Conservation (phyloP, 1,140 invertebrate genomes). For the Stegodyphus dumicola region DNA sequence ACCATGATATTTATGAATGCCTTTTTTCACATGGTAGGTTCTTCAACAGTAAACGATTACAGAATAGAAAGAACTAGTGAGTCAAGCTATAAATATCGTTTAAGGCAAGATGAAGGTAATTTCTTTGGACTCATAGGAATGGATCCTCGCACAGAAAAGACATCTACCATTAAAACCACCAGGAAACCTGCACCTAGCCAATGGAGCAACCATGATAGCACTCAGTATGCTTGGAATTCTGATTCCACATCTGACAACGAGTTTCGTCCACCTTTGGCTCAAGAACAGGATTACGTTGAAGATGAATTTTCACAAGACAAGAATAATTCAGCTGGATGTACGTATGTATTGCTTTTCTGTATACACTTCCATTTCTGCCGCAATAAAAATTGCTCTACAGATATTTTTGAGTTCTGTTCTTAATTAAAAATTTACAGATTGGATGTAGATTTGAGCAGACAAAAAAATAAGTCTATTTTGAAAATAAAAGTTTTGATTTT, state of each 20-base stretch:
- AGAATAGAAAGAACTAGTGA: constrained; percentile 27
- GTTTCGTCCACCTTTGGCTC: neutral
- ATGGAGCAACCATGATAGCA: no score
- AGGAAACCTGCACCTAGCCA: neutral
- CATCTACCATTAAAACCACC: neutral
- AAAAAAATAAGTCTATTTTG: neutral
- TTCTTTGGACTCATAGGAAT: constrained; percentile 24
- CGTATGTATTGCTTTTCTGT: neutral
- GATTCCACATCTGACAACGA: no score
- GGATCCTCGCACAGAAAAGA: constrained; percentile 2
- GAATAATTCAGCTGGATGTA: constrained; percentile 30
- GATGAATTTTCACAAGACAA: neutral
- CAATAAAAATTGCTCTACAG: no score
- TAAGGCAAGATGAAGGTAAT: constrained; percentile 20
- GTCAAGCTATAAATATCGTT: constrained; percentile 1
- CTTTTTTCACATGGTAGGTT: no score
- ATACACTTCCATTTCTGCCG: neutral
- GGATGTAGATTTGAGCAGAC: neutral
- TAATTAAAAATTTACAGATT: neutral
- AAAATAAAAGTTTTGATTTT: no score
- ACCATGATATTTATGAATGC: no score
- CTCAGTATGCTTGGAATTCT: no score
- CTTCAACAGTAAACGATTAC: neutral
- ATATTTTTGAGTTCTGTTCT: neutral
- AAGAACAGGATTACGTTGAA: constrained; percentile 29